Conservation (phyloP, 1,140 invertebrate species). For the Drosophila trapezifrons region DNA sequence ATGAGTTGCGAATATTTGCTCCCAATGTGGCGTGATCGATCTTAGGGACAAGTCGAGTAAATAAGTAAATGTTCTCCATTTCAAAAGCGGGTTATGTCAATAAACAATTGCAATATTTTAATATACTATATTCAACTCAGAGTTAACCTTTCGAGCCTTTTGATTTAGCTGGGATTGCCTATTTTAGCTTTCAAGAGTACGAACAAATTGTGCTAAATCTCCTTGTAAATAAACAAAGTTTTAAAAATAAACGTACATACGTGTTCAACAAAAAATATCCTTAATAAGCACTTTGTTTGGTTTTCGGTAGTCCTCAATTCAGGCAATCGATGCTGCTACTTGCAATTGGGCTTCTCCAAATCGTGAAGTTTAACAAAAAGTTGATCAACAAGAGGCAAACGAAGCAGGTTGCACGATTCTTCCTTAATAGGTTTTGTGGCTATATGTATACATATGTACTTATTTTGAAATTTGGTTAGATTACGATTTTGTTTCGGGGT, state of each 20-base stretch:
- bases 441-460: conserved; percentile 53
- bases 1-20: conserved; percentile 32
- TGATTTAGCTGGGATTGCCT: conserved; percentile 32
- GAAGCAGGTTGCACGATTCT: conserved; percentile 23
- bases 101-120: conserved; percentile 17
- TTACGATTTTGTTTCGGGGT: conserved; percentile 46
- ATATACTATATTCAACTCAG: conserved; percentile 12
- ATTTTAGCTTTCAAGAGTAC: conserved; percentile 29
- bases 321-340: neutral
- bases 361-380: conserved; percentile 28
- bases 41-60: conserved; percentile 6
- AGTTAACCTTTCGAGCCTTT: conserved; percentile 21
- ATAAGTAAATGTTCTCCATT: conserved; percentile 8
- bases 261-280: conserved; percentile 28
- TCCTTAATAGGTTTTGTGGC: conserved; percentile 42
- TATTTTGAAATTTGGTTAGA: conserved; percentile 54
- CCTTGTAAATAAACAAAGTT: conserved; percentile 34
- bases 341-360: neutral
- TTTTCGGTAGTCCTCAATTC: conserved; percentile 20
- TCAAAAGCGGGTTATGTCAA: conserved; percentile 25
- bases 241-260: conserved; percentile 32
- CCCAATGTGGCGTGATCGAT: conserved; percentile 19
- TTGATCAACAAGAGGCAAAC: conserved; percentile 38
- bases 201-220: conserved; percentile 47
- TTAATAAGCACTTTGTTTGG: conserved; percentile 31